A percentile compares a stretch with the other conserved stretches of the same genome.
Conservation (phyloP, 2,888 invertebrate species). For the Euphydryas editha region DNA sequence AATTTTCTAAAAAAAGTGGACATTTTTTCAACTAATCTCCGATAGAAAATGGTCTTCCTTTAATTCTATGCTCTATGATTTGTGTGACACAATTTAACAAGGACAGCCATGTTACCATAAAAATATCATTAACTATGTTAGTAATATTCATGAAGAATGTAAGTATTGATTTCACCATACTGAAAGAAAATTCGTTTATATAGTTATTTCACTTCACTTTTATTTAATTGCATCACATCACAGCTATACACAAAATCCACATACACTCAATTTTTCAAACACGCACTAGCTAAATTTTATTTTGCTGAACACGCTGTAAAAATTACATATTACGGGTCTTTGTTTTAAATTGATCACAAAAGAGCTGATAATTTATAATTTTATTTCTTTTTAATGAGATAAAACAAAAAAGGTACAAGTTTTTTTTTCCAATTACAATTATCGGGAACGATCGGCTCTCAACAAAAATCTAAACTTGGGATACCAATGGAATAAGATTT, state of each 20-base stretch:
- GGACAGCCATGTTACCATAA: no score
- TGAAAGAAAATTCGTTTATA: no score
- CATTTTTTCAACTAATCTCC: no score
- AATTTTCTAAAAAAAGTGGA: no score
- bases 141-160: no score
- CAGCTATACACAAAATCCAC: slow-evolving; percentile 11
- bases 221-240: slow-evolving; percentile 9
- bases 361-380: background rate
- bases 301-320: slow-evolving; percentile 18
- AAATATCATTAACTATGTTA: background rate
- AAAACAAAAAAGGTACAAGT: background rate
- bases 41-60: no score
- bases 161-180: no score
- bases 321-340: background rate
- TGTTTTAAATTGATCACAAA: background rate
- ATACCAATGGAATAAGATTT: background rate
- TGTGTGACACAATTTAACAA: no score
- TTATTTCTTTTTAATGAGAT: background rate
- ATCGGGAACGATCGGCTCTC: no score
- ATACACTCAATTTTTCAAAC: slow-evolving; percentile 10
- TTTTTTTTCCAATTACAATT: no score
- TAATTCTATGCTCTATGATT: no score
- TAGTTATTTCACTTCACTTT: background rate
- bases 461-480: background rate
- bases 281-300: slow-evolving; percentile 30